These are phyloP conservation scores for Trachymyrmex cornetzi DNA, from an alignment of 1,140 invertebrate genomes.

Conservation along the genomic window DNA sequence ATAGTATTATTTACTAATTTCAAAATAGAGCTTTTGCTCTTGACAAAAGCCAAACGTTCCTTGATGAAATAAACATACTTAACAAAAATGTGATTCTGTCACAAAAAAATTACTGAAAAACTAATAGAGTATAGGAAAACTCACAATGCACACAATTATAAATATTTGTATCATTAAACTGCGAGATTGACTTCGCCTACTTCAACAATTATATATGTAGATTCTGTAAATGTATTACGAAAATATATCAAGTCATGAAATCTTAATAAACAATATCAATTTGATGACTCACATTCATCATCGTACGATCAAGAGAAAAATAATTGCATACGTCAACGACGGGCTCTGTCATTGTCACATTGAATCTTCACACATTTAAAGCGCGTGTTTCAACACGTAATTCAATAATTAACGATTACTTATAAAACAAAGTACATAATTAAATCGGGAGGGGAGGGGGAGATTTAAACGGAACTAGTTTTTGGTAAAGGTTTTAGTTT, in stretches of 20 bases:
- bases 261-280: slow-evolving; percentile 17
- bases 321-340: slow-evolving; percentile 13
- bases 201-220: slow-evolving; percentile 7
- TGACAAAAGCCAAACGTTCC: not conserved
- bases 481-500: slow-evolving; percentile 84
- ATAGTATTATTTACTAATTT: not conserved
- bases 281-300: not conserved
- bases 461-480: slow-evolving; percentile 82
- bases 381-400: slow-evolving; percentile 9
- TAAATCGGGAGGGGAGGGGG: slow-evolving; percentile 27
- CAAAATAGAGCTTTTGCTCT: not conserved
- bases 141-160: slow-evolving; percentile 11
- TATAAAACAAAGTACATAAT: slow-evolving; percentile 22
- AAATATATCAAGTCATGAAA: slow-evolving; percentile 46
- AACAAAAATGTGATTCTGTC: slow-evolving; percentile 2
- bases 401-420: slow-evolving; percentile 37
- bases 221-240: slow-evolving; percentile 48
- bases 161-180: not conserved
- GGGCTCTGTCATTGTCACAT: not conserved
- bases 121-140: slow-evolving; percentile 1
- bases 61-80: not conserved
- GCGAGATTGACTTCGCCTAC: not conserved
- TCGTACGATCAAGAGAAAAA: not conserved
- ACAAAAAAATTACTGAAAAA: slow-evolving; percentile 10
- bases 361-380: slow-evolving; percentile 32